A percentile compares a stretch with the other conserved stretches of the same genome.
phyloP scores from a whole-genome alignment of 2,888 invertebrate genomes.

The Alitta virens region DNA sequence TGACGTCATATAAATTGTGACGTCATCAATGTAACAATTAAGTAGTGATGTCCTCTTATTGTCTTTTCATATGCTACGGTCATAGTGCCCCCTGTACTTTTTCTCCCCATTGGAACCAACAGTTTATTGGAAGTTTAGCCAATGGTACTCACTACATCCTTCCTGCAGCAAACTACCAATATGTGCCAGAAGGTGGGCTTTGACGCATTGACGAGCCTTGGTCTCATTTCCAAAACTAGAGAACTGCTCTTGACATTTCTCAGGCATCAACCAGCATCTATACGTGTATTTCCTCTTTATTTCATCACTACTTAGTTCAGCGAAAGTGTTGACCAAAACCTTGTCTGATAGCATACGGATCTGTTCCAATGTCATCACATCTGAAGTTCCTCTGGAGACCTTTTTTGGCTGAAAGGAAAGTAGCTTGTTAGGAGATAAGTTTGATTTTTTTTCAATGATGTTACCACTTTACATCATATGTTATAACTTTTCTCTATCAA shows the following conservation, averaged over 20 bases:
- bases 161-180: slow-evolving; percentile 45
- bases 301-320: slow-evolving; percentile 61
- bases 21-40: no score
- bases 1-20: no score
- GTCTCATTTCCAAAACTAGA: slow-evolving; percentile 64
- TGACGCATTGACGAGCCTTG: slow-evolving; percentile 60
- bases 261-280: slow-evolving; percentile 60
- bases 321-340: slow-evolving; percentile 60
- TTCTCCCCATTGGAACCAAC: no score
- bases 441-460: no score
- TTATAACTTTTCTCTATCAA: no score
- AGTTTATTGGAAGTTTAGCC: no score
- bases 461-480: no score
- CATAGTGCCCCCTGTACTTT: no score
- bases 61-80: no score
- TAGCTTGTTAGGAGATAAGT: no score
- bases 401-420: neutral
- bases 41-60: no score
- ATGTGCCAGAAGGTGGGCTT: slow-evolving; percentile 60
- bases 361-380: slow-evolving; percentile 44
- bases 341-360: slow-evolving; percentile 57
- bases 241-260: slow-evolving; percentile 58
- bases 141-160: slow-evolving; percentile 40
- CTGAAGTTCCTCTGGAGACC: slow-evolving; percentile 21
- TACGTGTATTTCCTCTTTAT: slow-evolving; percentile 61